Conservation (phyloP, 1,140 invertebrate genomes). For the Parasteatoda tepidariorum region DNA sequence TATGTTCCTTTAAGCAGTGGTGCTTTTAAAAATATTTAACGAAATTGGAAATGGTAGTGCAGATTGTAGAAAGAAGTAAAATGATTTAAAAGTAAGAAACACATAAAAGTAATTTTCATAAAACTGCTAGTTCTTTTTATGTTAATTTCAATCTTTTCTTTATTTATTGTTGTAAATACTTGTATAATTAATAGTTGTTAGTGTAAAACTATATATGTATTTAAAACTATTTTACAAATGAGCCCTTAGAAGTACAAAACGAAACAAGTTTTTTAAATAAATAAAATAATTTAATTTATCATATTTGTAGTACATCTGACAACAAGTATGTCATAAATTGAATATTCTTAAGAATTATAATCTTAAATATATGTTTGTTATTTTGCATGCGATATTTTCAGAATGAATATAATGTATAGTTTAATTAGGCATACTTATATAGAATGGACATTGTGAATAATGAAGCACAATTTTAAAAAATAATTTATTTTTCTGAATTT, state of each 20-base stretch:
- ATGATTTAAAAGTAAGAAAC: not conserved
- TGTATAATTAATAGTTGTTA: not conserved
- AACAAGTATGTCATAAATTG: not conserved
- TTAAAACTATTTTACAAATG: not conserved
- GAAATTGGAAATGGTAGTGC: too few relatives aligned
- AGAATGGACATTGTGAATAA: too few relatives aligned
- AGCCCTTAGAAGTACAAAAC: not conserved
- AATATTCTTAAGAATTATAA: not conserved
- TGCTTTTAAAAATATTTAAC: too few relatives aligned
- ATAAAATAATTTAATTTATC: not conserved
- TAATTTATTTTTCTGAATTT: too few relatives aligned
- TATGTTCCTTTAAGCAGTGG: too few relatives aligned
- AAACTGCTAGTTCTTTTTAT: not conserved
- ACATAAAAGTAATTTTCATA: not conserved
- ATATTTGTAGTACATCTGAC: not conserved
- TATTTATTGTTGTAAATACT: too few relatives aligned
- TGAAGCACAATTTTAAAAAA: too few relatives aligned
- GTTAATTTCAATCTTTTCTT: not conserved
- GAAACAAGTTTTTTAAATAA: not conserved
- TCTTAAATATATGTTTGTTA: not conserved
- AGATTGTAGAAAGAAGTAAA: not conserved
- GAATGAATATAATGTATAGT: not conserved
- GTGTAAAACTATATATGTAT: not conserved
- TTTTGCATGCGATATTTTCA: not conserved
- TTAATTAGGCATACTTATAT: not conserved